Percentiles rank a stretch among this genome's conserved stretches.
Conservation (phyloP, 2,888 invertebrate genomes). For the Malacosoma neustria region DNA sequence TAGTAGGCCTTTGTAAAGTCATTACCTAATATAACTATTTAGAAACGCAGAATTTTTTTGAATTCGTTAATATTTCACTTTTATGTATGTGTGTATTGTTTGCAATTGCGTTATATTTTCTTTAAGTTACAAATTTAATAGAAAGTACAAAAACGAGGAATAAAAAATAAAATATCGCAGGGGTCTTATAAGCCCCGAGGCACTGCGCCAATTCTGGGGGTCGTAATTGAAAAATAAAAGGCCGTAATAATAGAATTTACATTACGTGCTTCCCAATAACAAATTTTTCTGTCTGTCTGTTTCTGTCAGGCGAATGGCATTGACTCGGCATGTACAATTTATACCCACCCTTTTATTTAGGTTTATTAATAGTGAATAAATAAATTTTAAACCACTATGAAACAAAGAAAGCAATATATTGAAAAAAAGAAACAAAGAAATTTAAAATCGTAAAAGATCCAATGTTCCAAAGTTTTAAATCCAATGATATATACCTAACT, state of each 20-base stretch:
- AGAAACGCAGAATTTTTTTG: too few relatives aligned
- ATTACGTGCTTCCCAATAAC: conserved; percentile 68
- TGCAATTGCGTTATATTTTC: conserved; percentile 10
- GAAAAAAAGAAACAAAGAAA: too few relatives aligned
- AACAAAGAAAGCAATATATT: too few relatives aligned
- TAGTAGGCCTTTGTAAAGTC: too few relatives aligned
- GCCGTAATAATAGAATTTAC: conserved; percentile 73
- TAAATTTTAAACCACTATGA: conserved; percentile 13
- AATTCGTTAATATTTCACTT: too few relatives aligned
- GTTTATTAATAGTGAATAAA: conserved; percentile 6
- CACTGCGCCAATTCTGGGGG: conserved; percentile 43
- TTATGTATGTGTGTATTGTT: too few relatives aligned
- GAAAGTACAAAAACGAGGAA: conserved; percentile 22
- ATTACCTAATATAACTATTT: too few relatives aligned
- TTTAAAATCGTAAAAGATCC: too few relatives aligned
- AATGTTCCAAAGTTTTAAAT: too few relatives aligned
- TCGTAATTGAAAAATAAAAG: conserved; percentile 75
- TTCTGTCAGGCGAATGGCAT: conserved; percentile 60
- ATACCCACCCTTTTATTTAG: conserved; percentile 18
- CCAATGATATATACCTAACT: too few relatives aligned
- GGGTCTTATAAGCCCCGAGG: conserved; percentile 55
- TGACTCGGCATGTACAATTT: conserved; percentile 42
- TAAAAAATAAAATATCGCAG: conserved; percentile 30
- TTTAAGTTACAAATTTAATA: conserved; percentile 16
- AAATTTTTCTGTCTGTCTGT: conserved; percentile 62